These are phyloP conservation scores for Rhodophaea formosa DNA, from an alignment of 2,888 invertebrate species.

Conservation along the genomic window DNA sequence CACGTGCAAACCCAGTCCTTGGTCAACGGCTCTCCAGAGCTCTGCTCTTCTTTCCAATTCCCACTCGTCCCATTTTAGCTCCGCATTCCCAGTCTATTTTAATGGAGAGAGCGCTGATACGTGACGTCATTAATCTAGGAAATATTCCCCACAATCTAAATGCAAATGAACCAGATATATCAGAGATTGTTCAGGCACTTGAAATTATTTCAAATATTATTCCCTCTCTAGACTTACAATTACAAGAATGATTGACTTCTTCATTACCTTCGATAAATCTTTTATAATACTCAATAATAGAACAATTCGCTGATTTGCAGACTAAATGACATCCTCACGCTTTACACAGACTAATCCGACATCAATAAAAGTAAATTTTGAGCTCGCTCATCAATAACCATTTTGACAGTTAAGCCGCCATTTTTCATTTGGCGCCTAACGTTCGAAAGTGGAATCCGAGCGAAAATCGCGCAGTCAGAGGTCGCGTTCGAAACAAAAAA, in stretches of 20 bases:
- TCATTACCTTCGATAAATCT: neutral
- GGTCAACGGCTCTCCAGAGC: conserved; percentile 5
- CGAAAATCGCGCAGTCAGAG: conserved; percentile 59
- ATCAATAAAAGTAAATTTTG: conserved; percentile 66
- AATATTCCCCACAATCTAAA: conserved; percentile 17
- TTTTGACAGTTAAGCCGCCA: conserved; percentile 72
- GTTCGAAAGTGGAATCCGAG: conserved; percentile 56
- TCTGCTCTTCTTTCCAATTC: conserved; percentile 4
- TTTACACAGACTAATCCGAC: conserved; percentile 55
- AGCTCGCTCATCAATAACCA: conserved; percentile 71
- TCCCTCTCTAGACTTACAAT: neutral
- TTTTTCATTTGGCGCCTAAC: conserved; percentile 66
- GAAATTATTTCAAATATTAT: neutral
- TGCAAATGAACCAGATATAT: conserved; percentile 14
- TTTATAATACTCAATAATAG: neutral
- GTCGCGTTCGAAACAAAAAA: conserved; percentile 64
- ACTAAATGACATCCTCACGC: conserved; percentile 23
- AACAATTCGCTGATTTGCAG: neutral
- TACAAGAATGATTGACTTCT: neutral
- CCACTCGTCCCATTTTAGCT: conserved; percentile 3
- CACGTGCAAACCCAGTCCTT: neutral
- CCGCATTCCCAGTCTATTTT: conserved; percentile 11
- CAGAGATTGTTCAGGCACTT: neutral
- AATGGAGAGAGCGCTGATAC: conserved; percentile 15
- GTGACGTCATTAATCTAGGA: conserved; percentile 16